Evolutionary conservation across 2,797 vertebrate species (phyloP), one percentile per base, ranked within the genome.

Genomic region (Dipus sagitta): DNA sequence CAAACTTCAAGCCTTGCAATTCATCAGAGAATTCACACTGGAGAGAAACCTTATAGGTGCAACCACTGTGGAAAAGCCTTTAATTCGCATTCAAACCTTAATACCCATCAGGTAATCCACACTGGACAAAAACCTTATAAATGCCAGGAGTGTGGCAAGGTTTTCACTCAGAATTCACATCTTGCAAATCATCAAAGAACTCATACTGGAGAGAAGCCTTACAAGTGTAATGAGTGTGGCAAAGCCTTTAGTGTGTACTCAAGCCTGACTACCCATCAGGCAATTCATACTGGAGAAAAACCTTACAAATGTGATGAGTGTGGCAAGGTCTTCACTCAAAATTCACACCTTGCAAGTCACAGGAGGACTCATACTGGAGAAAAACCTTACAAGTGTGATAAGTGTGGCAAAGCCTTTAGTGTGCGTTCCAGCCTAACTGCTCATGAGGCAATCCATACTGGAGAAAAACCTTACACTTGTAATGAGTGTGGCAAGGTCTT

Each of bases 381-480:
- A n/a, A 94, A 94, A 75, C 95, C 93, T 13, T 92, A 79, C 30
- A 92, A 76, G 32, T 96, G 95, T 68, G 67, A 78, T 6, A 77
- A 88, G 13, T 96, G 93, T 68, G 93, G 79, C 54, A 94, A 94
- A 58, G 91, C 79, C 26, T 96, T 96, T 30, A 84, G 88, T 79
- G 74, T 79, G 2, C 83, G 70, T 34, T 92, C 91, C 3, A 81
- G 88, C 84, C 88, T 94, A 9, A 92, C 93, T 7, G 58, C 88
- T 2, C 93, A 94, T 64, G 78, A 92, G 52, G 77, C 78, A 24
- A 92, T 90, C 80, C 93, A 96, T 62, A 91, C 83, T 0, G 88
- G 84, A 20, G 95, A 96, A 65, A 96, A 96, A 42, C 93, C 93
- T 4, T 96, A 91, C 70, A 83, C 79, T 47, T 96, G 91, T 38